Base-by-base conservation (phyloP, 2,888 invertebrate species). In the Leptinotarsa rubiginosa region DNA sequence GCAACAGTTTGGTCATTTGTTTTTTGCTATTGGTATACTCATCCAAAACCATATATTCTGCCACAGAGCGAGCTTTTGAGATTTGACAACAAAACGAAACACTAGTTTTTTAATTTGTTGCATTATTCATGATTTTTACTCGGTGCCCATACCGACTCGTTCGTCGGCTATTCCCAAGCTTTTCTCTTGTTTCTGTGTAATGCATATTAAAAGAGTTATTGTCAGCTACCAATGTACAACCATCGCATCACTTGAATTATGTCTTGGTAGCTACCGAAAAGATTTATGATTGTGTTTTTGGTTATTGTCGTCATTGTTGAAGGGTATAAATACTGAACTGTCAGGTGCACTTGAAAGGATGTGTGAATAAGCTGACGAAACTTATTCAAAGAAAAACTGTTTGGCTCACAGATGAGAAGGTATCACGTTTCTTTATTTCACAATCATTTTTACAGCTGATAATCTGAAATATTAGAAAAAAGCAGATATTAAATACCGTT, bases 251-350 rank as follows among this genome's bases (percentile, higher is more conserved):
- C 54, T 54, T 68, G 68, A 68, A 41, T 54, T 54, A 68, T 68
- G 22, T 68, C 41, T 68, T 54, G 41, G 66, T 54, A 54, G 68
- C 68, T 49, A 49, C 25, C 54, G 49, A 25, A 16, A 18, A 54
- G 68, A 68, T 68, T 68, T 68, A 68, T 31, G 68, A n/a, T 54
- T 52, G 54, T 68, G 68, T 49, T 68, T 68, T 41, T 18, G 68
- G 20, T 67, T 52, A 68, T 54, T 68, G 68, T 68, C 68, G 12
- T 67, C 68, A 52, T 67, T 67, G 16, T n/a, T 16, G 16, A n/a
- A 67, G 52, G 52, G 50, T n/a, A 68, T 54, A 54, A 31, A 62
- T 62, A 31, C 41, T n/a, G 10, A 31, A 18, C 2, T 62, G 62
- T 41, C 31, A 25, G n/a, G 16, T 31, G 7, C 4, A 62, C 10